Evolutionary conservation across 2,797 vertebrate species (phyloP).

Genomic region (Galagoides demidoff): DNA sequence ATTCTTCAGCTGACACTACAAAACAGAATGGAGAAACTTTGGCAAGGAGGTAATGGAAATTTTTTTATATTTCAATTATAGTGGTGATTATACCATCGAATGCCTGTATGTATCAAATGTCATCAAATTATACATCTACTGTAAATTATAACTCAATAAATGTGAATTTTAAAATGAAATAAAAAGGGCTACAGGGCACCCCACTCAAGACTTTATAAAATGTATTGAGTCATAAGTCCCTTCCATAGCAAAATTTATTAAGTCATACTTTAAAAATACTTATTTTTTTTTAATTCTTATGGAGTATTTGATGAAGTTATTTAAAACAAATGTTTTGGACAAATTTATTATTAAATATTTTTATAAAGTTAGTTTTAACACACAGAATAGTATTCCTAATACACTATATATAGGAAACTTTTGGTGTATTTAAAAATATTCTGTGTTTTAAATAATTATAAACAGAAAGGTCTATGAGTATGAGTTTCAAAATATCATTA

Average conservation of each 20-base stretch:
- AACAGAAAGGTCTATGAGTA: background rate
- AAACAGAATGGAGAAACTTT: background rate
- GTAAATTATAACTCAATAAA: background rate
- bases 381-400: background rate
- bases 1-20: background rate
- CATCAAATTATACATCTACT: background rate
- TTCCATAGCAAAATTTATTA: conserved; percentile 1
- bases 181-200: background rate
- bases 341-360: background rate
- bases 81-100: background rate
- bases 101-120: background rate
- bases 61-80: background rate
- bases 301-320: background rate
- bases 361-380: conserved; percentile 15
- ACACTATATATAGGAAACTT: background rate
- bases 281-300: background rate
- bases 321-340: background rate
- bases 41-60: background rate
- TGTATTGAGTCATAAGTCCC: background rate
- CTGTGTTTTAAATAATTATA: conserved; percentile 10
- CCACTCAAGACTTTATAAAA: background rate
- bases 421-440: background rate
- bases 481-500: conserved; percentile 23
- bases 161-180: background rate
- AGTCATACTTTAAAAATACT: background rate